Evolutionary conservation across 2,888 invertebrate species (phyloP), one percentile per base, ranked within the genome.

Genomic region (Pachliopta kotzebuea): DNA sequence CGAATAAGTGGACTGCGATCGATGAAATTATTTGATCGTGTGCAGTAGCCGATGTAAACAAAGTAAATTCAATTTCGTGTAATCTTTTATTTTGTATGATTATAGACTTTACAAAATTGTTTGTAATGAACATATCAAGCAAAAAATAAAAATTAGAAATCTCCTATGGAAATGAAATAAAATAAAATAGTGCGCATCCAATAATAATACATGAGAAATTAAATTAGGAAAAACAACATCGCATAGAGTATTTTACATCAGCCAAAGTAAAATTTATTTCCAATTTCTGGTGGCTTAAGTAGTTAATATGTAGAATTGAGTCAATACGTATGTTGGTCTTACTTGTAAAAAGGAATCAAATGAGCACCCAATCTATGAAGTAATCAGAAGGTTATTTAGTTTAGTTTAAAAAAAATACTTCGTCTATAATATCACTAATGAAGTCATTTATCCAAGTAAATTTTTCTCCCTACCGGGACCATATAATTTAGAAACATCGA

Each of bases 11-110:
- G 60, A 69, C 69, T 67, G 65, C 67, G 68, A 67, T 72, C 72
- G 69, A 68, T 77, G 70, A 76, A 80, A 83, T 84, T 78, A 78
- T 76, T 75, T 76, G 76, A 78, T 76, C 77, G 79, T 76, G 74
- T 80, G 73, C 79, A 71, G 79, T 75, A 78, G 76, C 75, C 76
- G 75, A 52, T 74, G 71, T 75, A 76, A 74, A 76, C 72, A 73
- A 74, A 75, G 76, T 78, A 78, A n/a, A 81, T 75, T 76, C 77
- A 75, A 79, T 82, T 81, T 74, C 72, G 66, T 65, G 68, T 60
- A 21, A 23, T 42, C 29, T 11, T 56, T 31, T 29, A 37, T 62
- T 60, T 50, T 49, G 52, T 57, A 57, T 52, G 52, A 68, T 67
- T 70, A 65, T 29, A 29, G 11, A 55, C 18, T 2, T 9, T 31